Conservation (phyloP, 1,140 invertebrate genomes). For the Hyles euphorbiae region DNA sequence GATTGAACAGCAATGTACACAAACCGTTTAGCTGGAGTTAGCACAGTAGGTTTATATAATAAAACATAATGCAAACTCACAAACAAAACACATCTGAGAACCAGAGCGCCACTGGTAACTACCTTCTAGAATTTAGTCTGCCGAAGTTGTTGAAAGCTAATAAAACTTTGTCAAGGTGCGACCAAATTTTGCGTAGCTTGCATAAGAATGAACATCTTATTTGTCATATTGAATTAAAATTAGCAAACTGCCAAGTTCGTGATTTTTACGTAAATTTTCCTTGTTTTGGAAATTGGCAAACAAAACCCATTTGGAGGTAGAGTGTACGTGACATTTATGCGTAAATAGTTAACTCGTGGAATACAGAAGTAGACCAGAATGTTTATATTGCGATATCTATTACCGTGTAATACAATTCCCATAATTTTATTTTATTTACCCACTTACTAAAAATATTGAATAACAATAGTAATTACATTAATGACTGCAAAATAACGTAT, state of each 20-base stretch:
- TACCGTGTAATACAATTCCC: no score
- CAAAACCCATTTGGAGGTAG: neutral
- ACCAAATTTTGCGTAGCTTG: conserved; percentile 15
- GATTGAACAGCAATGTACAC: neutral
- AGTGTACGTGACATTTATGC: neutral
- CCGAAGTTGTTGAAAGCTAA: conserved; percentile 22
- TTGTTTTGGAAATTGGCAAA: neutral
- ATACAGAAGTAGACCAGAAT: no score
- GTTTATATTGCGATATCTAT: no score
- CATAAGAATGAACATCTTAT: conserved; percentile 19
- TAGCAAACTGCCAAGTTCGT: neutral
- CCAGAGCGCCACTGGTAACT: conserved; percentile 13
- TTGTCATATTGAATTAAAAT: conserved; percentile 8
- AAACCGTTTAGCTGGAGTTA: conserved; percentile 3
- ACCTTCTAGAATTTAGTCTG: conserved; percentile 24
- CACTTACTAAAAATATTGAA: no score
- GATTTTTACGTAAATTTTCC: neutral
- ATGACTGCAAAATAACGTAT: no score
- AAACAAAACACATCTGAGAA: conserved; percentile 19
- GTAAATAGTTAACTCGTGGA: no score
- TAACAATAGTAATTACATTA: no score
- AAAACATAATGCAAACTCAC: conserved; percentile 18
- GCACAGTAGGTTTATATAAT: neutral
- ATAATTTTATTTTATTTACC: no score
- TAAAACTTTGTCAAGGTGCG: conserved; percentile 27